Evolutionary conservation across 1,140 invertebrate species (phyloP).

Genomic region (Diabrotica undecimpunctata): DNA sequence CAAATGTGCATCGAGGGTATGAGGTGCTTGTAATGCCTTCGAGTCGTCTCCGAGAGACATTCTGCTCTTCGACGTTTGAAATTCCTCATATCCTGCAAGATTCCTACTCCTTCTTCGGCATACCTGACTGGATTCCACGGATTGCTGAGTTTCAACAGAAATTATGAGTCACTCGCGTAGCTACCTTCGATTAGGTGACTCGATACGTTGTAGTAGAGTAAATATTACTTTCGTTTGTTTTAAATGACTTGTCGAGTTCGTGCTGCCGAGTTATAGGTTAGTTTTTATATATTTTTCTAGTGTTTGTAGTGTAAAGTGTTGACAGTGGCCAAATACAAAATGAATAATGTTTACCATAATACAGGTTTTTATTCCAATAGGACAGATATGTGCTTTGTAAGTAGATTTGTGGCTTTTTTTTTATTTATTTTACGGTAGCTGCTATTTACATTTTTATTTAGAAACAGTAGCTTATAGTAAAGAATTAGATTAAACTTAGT

Average conservation of each 20-base stretch:
- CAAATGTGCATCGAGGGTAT: conserved; percentile 1
- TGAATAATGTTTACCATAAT: conserved; percentile 18
- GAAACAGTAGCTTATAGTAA: too few species aligned
- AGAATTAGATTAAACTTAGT: too few species aligned
- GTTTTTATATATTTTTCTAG: conserved; percentile 3
- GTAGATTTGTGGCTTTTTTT: background rate
- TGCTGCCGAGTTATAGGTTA: background rate
- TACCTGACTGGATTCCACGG: conserved; percentile 16
- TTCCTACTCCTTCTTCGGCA: conserved; percentile 12
- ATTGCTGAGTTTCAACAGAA: conserved; percentile 7
- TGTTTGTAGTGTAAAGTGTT: conserved; percentile 3
- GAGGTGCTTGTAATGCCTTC: conserved; percentile 10
- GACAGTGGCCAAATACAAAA: conserved; percentile 9
- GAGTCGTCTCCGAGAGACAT: conserved; percentile 4
- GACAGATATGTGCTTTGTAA: conserved; percentile 16
- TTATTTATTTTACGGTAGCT: too few species aligned
- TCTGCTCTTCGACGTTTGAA: background rate
- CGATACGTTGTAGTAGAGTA: conserved; percentile 3
- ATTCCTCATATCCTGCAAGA: background rate
- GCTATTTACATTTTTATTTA: too few species aligned
- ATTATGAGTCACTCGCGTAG: conserved; percentile 14
- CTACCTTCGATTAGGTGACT: conserved; percentile 11
- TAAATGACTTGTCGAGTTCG: background rate
- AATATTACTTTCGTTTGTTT: conserved; percentile 6
- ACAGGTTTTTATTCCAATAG: conserved; percentile 8